Evolutionary conservation across 2,888 invertebrate species (phyloP), one percentile per base, ranked within the genome.

Genomic region (Clostera curtula): DNA sequence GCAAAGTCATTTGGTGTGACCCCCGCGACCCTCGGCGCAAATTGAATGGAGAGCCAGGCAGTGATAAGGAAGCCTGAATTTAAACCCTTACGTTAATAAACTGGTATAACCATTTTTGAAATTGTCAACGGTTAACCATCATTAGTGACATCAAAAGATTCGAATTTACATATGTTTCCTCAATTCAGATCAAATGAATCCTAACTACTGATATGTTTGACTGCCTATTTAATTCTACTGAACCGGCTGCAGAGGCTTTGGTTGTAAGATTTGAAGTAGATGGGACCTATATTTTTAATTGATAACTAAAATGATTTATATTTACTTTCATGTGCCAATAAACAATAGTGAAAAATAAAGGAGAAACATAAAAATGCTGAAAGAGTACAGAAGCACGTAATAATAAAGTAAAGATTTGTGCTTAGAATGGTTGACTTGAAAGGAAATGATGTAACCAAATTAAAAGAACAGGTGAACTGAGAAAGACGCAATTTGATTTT

Each of bases 11-110:
- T 85, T 96, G 95, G 75, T 97, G 96, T 59, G 95, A 96, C 49
- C 95, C 94, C 52, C 94, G 89, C 57, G 95, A 95, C 49, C 93
- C 93, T 52, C 96, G 90, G 40, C 97, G 91, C 59, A 93, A 87
- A 86, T 95, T 95, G 90, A 96, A 97, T 56, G 97, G 97, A 54
- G 97, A 97, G 57, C 97, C 97, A 60, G 97, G 97, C 70, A 98
- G 90, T 82, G 97, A 97, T 74, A 96, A 89, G 80, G 97, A 97
- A 68, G 96, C 94, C 97, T 97, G 90, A 29, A 39, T 32, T 45
- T 38, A 65, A 49, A 57, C 37, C 41, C 32, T 37, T 24, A 31
- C 29, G 42, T 64, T 40, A 64, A 51, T 42, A 49, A 24, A 44
- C 27, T 33, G 29, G 27, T 36, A 40, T n/a, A n/a, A n/a, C n/a